Evolutionary conservation across 2,113 vertebrate species (phyloP).

Genomic region (Poeciliopsis occidentalis): DNA sequence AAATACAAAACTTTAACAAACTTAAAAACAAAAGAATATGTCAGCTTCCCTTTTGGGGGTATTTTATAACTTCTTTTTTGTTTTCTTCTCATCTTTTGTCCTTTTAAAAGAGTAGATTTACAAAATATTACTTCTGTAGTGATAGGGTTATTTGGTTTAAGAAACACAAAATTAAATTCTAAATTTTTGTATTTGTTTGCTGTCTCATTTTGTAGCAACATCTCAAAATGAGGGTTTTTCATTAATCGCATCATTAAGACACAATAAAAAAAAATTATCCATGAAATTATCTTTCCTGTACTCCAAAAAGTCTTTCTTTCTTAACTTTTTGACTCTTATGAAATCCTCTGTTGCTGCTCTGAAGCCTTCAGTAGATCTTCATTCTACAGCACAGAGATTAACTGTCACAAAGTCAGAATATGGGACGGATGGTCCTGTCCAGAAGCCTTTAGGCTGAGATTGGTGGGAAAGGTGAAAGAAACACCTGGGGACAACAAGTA

Average conservation of each 20-base stretch:
- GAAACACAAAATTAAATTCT: background rate
- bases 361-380: background rate
- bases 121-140: background rate
- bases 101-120: too few relatives aligned
- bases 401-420: background rate
- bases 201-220: too few relatives aligned
- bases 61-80: too few relatives aligned
- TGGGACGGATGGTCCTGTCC: background rate
- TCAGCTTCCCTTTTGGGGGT: too few relatives aligned
- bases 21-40: too few relatives aligned
- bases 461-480: background rate
- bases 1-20: too few relatives aligned
- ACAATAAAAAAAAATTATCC: background rate
- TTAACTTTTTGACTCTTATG: background rate
- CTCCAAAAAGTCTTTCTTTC: background rate
- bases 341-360: background rate
- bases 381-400: background rate
- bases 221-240: background rate
- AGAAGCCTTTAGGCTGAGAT: background rate
- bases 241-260: background rate
- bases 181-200: background rate
- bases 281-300: background rate
- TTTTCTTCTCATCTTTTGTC: too few relatives aligned
- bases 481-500: background rate
- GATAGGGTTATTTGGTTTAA: background rate